Conservation (phyloP, 2,888 invertebrate species). For the Epinotia bilunana region DNA sequence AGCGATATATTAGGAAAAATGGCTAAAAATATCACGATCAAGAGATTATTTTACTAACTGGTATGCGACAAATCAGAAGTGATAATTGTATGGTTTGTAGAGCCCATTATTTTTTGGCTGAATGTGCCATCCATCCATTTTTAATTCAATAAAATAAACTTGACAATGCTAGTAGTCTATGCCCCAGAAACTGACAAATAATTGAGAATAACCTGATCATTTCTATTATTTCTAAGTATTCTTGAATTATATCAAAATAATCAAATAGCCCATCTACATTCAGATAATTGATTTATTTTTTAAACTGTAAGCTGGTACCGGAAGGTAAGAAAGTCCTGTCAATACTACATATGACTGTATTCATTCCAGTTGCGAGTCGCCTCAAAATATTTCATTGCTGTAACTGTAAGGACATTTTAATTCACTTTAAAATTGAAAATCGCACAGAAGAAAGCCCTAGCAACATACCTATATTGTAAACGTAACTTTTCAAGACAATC, state of each 20-base stretch:
- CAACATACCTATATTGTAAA: neutral
- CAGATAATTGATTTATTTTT: constrained; percentile 31
- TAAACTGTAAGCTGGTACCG: constrained; percentile 6
- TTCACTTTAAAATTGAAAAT: neutral
- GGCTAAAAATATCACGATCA: no score
- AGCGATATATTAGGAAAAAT: no score
- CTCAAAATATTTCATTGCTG: constrained; percentile 28
- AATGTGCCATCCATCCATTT: neutral
- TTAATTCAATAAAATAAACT: neutral
- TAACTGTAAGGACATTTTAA: neutral
- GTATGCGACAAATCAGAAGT: no score
- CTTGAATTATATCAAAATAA: constrained; percentile 40
- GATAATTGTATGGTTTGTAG: no score
- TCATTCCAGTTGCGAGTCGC: constrained; percentile 17
- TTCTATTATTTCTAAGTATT: constrained; percentile 37
- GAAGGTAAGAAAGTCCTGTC: constrained; percentile 13
- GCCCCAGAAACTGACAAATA: constrained; percentile 35
- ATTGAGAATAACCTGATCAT: constrained; percentile 43
- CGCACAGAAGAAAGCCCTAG: neutral
- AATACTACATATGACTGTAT: neutral
- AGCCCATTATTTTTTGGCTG: neutral
- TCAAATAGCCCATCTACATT: constrained; percentile 27
- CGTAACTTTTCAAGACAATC: neutral
- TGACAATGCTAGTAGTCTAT: neutral
- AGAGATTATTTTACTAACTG: no score